These are phyloP conservation scores for Luidia sarsii DNA, from an alignment of 53 echinoderm and acorn worm species.

Conservation along the genomic window DNA sequence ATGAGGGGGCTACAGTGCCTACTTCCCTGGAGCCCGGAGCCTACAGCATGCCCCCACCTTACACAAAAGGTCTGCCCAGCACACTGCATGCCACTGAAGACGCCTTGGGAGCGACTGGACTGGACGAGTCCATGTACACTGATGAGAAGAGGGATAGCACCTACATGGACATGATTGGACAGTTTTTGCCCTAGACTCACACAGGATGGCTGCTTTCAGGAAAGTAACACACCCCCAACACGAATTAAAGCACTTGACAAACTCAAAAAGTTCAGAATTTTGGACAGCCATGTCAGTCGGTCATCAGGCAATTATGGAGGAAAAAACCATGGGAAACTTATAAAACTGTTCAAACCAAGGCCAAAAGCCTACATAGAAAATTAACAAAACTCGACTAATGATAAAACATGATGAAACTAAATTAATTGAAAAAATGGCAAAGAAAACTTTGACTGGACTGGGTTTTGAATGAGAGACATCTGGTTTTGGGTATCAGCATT, in stretches of 20 bases:
- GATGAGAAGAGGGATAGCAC: neutral
- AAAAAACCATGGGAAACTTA: neutral
- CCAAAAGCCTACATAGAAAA: too few relatives aligned
- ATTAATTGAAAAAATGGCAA: too few relatives aligned
- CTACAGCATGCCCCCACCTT: slow-evolving; percentile 39
- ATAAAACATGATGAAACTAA: too few relatives aligned
- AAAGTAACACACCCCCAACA: too few relatives aligned
- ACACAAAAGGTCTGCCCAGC: slow-evolving; percentile 26
- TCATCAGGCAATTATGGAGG: neutral
- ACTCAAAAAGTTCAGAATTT: neutral
- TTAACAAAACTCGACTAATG: too few relatives aligned
- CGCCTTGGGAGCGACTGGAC: neutral
- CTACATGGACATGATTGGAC: slow-evolving; percentile 19
- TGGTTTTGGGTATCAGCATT: too few relatives aligned
- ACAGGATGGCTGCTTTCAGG: neutral
- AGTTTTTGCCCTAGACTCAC: neutral
- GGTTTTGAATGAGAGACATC: too few relatives aligned
- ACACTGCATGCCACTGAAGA: neutral
- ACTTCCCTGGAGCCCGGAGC: slow-evolving; percentile 33
- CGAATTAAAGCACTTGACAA: neutral
- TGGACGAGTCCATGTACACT: neutral
- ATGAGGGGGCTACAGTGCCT: slow-evolving; percentile 6
- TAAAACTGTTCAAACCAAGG: neutral
- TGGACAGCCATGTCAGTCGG: too few relatives aligned
- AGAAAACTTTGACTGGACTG: too few relatives aligned